Percentiles rank a stretch among this genome's conserved stretches.
Evolutionary conservation across 2,797 vertebrate species (phyloP).

Genomic region (Avahi laniger): DNA sequence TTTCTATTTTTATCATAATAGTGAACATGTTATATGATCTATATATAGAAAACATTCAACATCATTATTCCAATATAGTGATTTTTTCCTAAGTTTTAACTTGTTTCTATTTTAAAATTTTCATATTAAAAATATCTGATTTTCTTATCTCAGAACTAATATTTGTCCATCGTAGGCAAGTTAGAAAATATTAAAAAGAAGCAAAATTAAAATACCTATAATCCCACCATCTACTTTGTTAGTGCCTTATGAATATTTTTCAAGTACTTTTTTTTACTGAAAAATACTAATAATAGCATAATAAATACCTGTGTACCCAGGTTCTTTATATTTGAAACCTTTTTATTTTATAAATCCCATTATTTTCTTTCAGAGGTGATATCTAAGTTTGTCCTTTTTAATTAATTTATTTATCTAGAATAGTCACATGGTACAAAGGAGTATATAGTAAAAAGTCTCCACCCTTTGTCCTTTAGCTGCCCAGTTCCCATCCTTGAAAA

Average conservation of each 20-base stretch:
- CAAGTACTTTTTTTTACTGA: background rate
- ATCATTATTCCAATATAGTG: background rate
- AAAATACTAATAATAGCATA: background rate
- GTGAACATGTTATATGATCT: background rate
- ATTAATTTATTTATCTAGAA: background rate
- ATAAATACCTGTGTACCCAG: background rate
- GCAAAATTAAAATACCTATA: background rate
- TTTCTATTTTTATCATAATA: background rate
- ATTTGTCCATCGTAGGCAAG: background rate
- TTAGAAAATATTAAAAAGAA: background rate
- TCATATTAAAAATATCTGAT: background rate
- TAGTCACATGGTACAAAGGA: background rate
- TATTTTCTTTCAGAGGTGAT: background rate
- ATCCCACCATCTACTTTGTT: background rate
- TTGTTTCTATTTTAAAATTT: conserved; percentile 24
- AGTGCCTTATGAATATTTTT: background rate
- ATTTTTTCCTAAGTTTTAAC: background rate
- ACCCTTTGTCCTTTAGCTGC: background rate
- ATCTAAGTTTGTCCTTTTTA: background rate
- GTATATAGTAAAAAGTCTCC: background rate
- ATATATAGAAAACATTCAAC: background rate
- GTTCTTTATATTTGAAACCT: background rate
- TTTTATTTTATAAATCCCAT: background rate
- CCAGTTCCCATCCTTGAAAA: background rate
- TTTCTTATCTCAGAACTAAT: background rate